Evolutionary conservation across 30 jellyfish, hydroid and myxozoan genomes (phyloP), one percentile per base, ranked within the genome.

Genomic region (Phacellophora camtschatica): DNA sequence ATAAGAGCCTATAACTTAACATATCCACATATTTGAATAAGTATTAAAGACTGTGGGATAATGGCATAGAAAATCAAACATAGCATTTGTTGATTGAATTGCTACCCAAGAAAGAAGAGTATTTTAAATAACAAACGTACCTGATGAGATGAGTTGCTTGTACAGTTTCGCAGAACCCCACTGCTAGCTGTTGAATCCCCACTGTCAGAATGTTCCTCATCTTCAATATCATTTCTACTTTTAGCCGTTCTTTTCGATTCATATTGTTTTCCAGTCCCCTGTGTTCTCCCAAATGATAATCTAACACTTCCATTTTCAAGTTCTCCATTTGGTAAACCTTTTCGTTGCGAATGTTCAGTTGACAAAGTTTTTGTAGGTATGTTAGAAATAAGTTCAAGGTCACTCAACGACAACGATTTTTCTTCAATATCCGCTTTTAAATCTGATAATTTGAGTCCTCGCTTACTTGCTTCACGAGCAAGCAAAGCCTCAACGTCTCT

Each of bases 171-270:
- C 84, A 93, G 3, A 1, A 80, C 62, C 33, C 96, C 88, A 50
- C 97, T 83, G 32, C 99, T 93, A 5, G 96, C 85, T 13, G 97
- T 80, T 20, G 99, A 93, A 27, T 78, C 96, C 22, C 72, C 96
- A 58, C 99, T 93, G 46, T 93, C 99, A 4, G 99, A 93, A 10
- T 72, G 12, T 24, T 83, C 95, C n/a, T 88, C 95, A 30, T 74
- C 91, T 16, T 88, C 89, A 23, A 65, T 32, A 76, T 81, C 89
- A 59, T 76, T 77, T 42, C 86, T 62, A 35, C 58, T 50, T 71
- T 82, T 84, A 27, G 50, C 25, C 15, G 29, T 53, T 11, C 41
- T 12, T 61, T 65, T 72, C 68, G 59, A 71, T 13, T 46, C 4
- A n/a, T 78, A 82, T 18, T 65, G 68, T 49, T 61, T 36, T 9